These are phyloP conservation scores for Chironomus tepperi DNA, from an alignment of 1,140 invertebrate species.

Conservation along the genomic window DNA sequence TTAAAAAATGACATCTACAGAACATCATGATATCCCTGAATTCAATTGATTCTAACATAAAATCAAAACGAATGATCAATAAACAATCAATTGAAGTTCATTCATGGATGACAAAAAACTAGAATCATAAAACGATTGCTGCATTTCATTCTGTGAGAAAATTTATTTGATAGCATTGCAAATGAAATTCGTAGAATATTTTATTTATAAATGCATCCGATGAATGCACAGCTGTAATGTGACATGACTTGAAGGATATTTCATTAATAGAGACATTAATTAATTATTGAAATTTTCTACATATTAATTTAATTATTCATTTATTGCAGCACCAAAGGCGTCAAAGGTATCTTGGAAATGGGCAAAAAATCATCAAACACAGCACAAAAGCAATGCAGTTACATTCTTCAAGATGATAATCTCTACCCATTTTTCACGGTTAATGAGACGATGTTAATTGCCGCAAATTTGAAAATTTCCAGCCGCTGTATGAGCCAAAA, in stretches of 20 bases:
- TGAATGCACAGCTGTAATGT: background rate
- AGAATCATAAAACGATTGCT: no score
- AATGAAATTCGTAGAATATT: slow-evolving; percentile 28
- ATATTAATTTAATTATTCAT: background rate
- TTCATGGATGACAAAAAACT: no score
- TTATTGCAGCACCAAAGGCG: slow-evolving; percentile 28
- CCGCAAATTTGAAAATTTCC: slow-evolving; percentile 67
- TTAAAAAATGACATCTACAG: no score
- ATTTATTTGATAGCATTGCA: no score
- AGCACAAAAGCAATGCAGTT: slow-evolving; percentile 63
- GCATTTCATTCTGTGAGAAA: no score
- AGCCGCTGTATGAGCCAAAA: slow-evolving; percentile 47
- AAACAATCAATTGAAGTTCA: no score
- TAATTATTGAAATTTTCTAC: background rate
- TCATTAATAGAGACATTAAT: background rate
- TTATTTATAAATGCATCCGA: background rate
- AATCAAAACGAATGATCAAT: no score
- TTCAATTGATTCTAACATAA: no score
- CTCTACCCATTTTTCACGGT: slow-evolving; percentile 74
- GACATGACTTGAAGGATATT: background rate
- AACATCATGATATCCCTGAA: no score
- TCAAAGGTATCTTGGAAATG: slow-evolving; percentile 39
- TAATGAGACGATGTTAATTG: slow-evolving; percentile 72
- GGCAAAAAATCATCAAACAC: slow-evolving; percentile 41
- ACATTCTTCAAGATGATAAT: slow-evolving; percentile 87